Evolutionary conservation across 2,113 vertebrate species (phyloP), one percentile per base, ranked within the genome.

Genomic region (Chloebia gouldiae): DNA sequence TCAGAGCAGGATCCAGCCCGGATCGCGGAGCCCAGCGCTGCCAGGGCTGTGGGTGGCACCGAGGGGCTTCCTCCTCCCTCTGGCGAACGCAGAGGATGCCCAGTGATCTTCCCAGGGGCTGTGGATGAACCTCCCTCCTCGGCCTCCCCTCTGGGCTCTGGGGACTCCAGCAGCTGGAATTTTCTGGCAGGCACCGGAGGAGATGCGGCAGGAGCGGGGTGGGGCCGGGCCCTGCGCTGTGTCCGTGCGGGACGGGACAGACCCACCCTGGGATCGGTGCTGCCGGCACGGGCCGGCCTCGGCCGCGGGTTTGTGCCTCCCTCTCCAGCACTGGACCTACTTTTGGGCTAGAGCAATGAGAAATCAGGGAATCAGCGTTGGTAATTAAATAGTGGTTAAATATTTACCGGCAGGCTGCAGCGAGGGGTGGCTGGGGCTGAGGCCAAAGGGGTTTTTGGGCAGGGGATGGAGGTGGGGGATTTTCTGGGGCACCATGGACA

Each of bases 11-110:
- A 39, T 21, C 69, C 65, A 56, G 35, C 30, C 44, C 2, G 73
- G 59, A 42, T 7, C 1, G 0, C 0, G 15, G n/a, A 59, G 42
- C 53, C 22, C 3, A 0, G 24, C 0, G 1, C 47, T 68, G 25
- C 44, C 72, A 45, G 49, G 8, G 44, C 2, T 24, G 39, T 13
- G 72, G 47, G 31, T 33, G 64, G 18, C 65, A n/a, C 31, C 0
- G 1, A n/a, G 63, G 33, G 10, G 15, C 39, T 82, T 49, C 53
- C 51, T 82, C 7, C 28, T 90, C 27, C 15, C 53, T 47, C 47
- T 1, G 1, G 53, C 33, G 39, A 21, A 10, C 0, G 0, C 4
- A 1, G 10, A 0, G 4, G 63, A 10, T n/a, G 57, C 86, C 39
- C 70, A 3, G 57, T 2, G 1, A 61, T 56, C 75, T 37, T 8